Percentiles rank a stretch among this genome's conserved stretches.
These are phyloP conservation scores for Amiota minor DNA, from an alignment of 2,888 invertebrate species.

Conservation along the genomic window DNA sequence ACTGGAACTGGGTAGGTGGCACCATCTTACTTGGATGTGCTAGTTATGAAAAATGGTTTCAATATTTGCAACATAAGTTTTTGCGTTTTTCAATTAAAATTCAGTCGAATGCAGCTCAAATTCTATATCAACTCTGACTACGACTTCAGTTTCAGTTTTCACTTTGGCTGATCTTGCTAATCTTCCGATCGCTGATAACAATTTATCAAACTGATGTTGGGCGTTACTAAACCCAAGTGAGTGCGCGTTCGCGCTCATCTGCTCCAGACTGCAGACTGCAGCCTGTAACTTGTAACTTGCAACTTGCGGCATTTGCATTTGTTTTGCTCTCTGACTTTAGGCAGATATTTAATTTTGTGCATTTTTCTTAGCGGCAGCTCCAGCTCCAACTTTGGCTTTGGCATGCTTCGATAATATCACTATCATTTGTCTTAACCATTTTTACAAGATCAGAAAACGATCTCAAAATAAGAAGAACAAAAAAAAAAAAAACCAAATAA, in stretches of 20 bases:
- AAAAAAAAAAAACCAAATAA: conserved; percentile 2
- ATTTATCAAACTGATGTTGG: conserved; percentile 72
- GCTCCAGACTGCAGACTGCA: conserved; percentile 12
- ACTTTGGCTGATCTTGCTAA: conserved; percentile 34
- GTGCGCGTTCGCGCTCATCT: too few relatives aligned
- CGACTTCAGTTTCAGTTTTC: conserved; percentile 11
- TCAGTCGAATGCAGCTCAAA: conserved; percentile 38
- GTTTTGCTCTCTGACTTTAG: conserved; percentile 44
- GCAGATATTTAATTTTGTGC: conserved; percentile 60
- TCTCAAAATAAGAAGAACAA: conserved; percentile 5
- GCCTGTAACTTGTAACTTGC: conserved; percentile 12
- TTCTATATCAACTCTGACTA: conserved; percentile 24
- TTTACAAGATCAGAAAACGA: conserved; percentile 50
- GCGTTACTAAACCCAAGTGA: conserved; percentile 41
- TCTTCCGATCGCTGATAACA: conserved; percentile 69
- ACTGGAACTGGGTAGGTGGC: conserved; percentile 11
- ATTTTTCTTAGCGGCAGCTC: conserved; percentile 59
- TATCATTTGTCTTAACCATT: conserved; percentile 63
- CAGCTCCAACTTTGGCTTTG: conserved; percentile 1
- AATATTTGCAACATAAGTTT: conserved; percentile 6
- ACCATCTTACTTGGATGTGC: conserved; percentile 26
- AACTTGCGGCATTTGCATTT: conserved; percentile 31
- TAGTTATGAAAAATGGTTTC: conserved; percentile 28
- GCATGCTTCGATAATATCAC: conserved; percentile 33
- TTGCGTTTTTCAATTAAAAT: conserved; percentile 59